These are phyloP conservation scores for Channallabes apus DNA, from an alignment of 2,797 vertebrate species.

Conservation along the genomic window DNA sequence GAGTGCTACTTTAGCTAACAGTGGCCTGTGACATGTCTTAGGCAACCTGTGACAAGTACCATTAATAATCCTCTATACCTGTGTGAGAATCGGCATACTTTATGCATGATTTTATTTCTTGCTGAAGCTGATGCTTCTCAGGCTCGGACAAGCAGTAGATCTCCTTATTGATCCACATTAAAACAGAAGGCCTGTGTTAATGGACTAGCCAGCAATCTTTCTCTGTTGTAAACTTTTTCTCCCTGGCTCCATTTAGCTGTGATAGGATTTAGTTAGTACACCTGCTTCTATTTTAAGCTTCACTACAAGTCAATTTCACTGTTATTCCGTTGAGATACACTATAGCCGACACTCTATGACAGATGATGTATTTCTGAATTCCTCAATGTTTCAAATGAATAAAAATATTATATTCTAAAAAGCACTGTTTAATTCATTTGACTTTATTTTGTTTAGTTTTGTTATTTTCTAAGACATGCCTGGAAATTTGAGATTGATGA, in stretches of 20 bases:
- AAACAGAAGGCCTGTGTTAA: slow-evolving; percentile 31
- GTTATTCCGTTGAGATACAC: no score
- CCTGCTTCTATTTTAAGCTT: slow-evolving; percentile 24
- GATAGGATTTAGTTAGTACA: slow-evolving; percentile 4
- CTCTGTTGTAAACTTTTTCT: neutral
- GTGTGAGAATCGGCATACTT: slow-evolving; percentile 24
- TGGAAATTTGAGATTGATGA: neutral
- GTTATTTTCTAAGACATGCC: neutral
- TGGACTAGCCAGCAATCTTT: neutral
- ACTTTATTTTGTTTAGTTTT: no score
- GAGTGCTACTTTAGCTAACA: slow-evolving; percentile 17
- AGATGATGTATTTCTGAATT: no score
- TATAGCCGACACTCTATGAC: neutral
- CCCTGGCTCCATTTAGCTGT: neutral
- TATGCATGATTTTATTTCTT: neutral
- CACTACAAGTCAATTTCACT: neutral
- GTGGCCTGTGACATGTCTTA: slow-evolving; percentile 39
- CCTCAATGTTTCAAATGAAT: neutral
- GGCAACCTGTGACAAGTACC: slow-evolving; percentile 14
- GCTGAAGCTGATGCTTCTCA: slow-evolving; percentile 11
- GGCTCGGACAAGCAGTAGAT: slow-evolving; percentile 4
- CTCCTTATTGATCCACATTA: slow-evolving; percentile 35
- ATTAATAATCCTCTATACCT: slow-evolving; percentile 15
- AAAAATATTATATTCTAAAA: neutral
- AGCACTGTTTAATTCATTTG: neutral